Conservation (phyloP, 2,797 vertebrate genomes). For the Leucoraja ocellata region DNA sequence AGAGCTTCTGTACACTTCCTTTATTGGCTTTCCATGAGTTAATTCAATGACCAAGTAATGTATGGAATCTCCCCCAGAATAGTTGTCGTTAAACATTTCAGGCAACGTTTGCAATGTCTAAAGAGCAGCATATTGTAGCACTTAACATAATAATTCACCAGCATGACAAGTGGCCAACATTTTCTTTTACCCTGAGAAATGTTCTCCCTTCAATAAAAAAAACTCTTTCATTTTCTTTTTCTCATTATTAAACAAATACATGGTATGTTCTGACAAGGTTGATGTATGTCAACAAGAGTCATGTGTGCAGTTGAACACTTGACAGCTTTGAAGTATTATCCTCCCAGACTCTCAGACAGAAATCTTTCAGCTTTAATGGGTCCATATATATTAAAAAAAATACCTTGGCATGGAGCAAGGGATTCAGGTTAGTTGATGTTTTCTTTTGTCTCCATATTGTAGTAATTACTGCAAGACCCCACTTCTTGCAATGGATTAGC, state of each 20-base stretch:
- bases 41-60: neutral
- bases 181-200: conserved; percentile 30
- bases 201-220: neutral
- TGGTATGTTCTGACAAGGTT: conserved; percentile 25
- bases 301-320: neutral
- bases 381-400: neutral
- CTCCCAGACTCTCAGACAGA: neutral
- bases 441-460: conserved; percentile 5
- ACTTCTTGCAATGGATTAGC: neutral
- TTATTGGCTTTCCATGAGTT: neutral
- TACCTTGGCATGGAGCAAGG: neutral
- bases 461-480: neutral
- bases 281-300: conserved; percentile 33
- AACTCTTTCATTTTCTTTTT: conserved; percentile 3
- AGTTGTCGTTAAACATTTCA: neutral
- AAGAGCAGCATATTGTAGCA: neutral
- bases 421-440: conserved; percentile 21
- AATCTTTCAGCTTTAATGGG: conserved; percentile 33
- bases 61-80: neutral
- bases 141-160: conserved; percentile 32
- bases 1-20: neutral
- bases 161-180: neutral
- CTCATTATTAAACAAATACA: conserved; percentile 36
- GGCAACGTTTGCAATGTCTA: neutral
- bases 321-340: conserved; percentile 35